Evolutionary conservation across 2,888 invertebrate species (phyloP), one percentile per base, ranked within the genome.

Genomic region (Vanessa cardui): DNA sequence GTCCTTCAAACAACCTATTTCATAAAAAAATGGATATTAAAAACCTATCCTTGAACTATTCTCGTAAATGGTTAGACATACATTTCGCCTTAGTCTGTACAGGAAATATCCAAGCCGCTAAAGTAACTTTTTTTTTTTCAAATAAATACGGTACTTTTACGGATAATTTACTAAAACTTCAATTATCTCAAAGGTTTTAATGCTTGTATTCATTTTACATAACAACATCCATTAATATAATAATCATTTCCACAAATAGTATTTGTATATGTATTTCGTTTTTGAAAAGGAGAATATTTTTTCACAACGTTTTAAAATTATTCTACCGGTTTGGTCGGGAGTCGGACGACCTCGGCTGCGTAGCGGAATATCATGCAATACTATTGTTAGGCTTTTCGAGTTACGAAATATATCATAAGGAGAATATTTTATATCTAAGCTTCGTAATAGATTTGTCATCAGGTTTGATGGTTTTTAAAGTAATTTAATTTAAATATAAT

Each of bases 291-390:
- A n/a, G 26, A 8, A 7, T 7, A 16, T 31, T 26, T 26, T 54
- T 54, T 31, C 52, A 39, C 15, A 39, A 26, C 6, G 7, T 64
- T 33, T 6, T 12, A 39, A 31, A 64, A 54, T 39, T 60, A 54
- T 45, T 21, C 39, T 77, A 79, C 78, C 76, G 78, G 75, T 78
- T 70, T 66, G 61, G 44, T 78, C 63, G 18, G 79, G 73, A 73
- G 81, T 74, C 77, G 83, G 82, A 84, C 86, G 87, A 81, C 85
- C 74, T 77, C 72, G 83, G 77, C 79, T 77, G 78, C 77, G 76
- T 77, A 77, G 78, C 78, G 76, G 79, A 73, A 81, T 81, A 84
- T 85, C 81, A 80, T 83, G 85, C 85, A 87, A 86, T 78, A 77
- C 77, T 76, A 82, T 84, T 86, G 85, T 86, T 78, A 79, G 76